Evolutionary conservation across 2,113 vertebrate genomes (phyloP).

Genomic region (human (Homo sapiens)): GRCh38 chr2:232805501-232806000

Average conservation of each 20-base stretch:
- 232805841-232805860: background rate
- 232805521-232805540: background rate
- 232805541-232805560: background rate
- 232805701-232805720: background rate
- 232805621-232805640: background rate
- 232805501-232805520: background rate
- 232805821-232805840: background rate
- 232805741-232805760: background rate
- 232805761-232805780: background rate
- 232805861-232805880: background rate
- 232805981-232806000: constrained; percentile 1
- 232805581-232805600: background rate
- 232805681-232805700: background rate
- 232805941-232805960: background rate
- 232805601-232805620: background rate
- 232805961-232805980: background rate
- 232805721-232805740: background rate
- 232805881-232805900: background rate
- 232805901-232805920: background rate
- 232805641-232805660: background rate
- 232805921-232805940: background rate
- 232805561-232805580: background rate
- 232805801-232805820: background rate
- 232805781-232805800: background rate
- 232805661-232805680: background rate